A percentile compares a stretch with the other conserved stretches of the same genome.
These are phyloP conservation scores for Apus apus DNA, from an alignment of 2,113 vertebrate species.

Conservation along the genomic window DNA sequence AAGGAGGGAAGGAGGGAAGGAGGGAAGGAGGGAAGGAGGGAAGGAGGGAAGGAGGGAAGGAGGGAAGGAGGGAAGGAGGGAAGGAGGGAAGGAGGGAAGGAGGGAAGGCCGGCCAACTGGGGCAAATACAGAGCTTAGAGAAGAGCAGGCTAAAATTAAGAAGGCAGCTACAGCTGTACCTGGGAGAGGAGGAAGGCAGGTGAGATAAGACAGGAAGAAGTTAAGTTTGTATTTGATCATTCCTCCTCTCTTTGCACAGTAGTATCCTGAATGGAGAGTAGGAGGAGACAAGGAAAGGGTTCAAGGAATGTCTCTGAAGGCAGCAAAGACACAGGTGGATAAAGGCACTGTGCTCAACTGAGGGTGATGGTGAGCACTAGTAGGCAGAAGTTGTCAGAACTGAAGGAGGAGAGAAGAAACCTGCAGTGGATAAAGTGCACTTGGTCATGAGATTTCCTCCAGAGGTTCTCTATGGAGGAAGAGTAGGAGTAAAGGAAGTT, in stretches of 20 bases:
- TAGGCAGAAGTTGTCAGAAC: neutral
- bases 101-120: too few species aligned
- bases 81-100: too few species aligned
- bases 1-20: too few species aligned
- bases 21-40: too few species aligned
- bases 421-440: neutral
- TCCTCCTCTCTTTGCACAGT: neutral
- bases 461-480: slow-evolving; percentile 33
- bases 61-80: too few species aligned
- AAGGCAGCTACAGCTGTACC: neutral
- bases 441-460: slow-evolving; percentile 28
- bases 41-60: too few species aligned
- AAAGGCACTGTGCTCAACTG: neutral
- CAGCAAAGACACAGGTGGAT: neutral
- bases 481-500: slow-evolving; percentile 57
- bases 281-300: neutral
- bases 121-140: neutral
- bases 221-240: neutral
- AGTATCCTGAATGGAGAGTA: neutral
- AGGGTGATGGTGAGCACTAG: neutral
- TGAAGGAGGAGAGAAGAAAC: neutral
- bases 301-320: neutral
- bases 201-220: neutral
- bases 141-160: neutral
- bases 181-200: neutral